A percentile compares a stretch with the other conserved stretches of the same genome.
Conservation (phyloP, 23 tunicate genomes). For the Clavelina lepadiformis region DNA sequence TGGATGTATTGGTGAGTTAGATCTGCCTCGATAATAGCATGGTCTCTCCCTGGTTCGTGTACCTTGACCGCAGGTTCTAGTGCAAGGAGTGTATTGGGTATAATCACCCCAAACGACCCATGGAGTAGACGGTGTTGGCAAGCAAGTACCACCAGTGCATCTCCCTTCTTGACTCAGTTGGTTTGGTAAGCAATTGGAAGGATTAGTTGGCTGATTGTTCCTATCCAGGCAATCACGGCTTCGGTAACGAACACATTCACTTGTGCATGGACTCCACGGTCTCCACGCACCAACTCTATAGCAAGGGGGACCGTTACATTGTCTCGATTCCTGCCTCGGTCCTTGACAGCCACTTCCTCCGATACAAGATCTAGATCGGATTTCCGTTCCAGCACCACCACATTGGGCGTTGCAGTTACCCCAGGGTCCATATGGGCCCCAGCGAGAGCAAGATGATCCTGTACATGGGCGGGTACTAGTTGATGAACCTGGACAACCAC, state of each 20-base stretch:
- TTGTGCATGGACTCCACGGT: not conserved
- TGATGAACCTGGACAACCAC: not conserved
- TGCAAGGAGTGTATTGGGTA: not conserved
- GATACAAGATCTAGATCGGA: too few species aligned
- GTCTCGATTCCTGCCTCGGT: not conserved
- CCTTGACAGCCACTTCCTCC: constrained; percentile 1
- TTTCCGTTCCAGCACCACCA: too few species aligned
- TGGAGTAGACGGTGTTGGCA: not conserved
- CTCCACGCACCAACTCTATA: not conserved
- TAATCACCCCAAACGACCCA: constrained; percentile 19
- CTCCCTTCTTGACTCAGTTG: not conserved
- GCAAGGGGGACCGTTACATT: constrained; percentile 5
- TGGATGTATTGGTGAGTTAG: constrained; percentile 1
- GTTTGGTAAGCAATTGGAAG: not conserved
- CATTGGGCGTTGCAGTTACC: too few species aligned
- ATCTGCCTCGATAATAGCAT: constrained; percentile 17
- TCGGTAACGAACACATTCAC: constrained; percentile 3
- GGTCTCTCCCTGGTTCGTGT: constrained; percentile 1
- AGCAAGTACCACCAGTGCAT: constrained; percentile 14
- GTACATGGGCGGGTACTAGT: not conserved
- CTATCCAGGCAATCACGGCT: constrained; percentile 11
- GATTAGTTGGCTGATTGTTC: not conserved
- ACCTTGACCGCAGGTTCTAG: constrained; percentile 11
- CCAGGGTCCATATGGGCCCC: too few species aligned
- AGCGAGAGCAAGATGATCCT: too few species aligned